Base-by-base conservation (phyloP, 2,797 vertebrate genomes). In the Balearica regulorum region DNA sequence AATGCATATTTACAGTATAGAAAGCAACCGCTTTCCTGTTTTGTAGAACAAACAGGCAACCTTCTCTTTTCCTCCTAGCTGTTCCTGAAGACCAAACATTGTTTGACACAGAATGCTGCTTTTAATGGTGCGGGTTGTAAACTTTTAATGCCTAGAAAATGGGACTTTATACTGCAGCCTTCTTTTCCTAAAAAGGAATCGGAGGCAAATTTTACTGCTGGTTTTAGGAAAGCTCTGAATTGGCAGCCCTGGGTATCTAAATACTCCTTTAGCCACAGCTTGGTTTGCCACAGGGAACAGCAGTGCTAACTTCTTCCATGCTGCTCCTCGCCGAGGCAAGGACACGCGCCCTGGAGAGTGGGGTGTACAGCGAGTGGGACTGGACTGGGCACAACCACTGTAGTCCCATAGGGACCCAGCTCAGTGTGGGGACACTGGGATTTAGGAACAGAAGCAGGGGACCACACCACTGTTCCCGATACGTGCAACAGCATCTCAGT, bases 1-100 rank as follows among this genome's bases (percentile, higher is more conserved):
- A 97, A 98, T 96, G 93, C 96, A 93, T 95, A 97, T 97, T 97
- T 98, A 97, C 97, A 97, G 80, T 97, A 97, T 95, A 97, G 95
- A 98, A 97, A 97, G 92, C 72, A 94, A 88, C 94, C 69, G 78
- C 97, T 97, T 97, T 96, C 95, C 94, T 96, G 90, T 95, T 92
- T 93, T 95, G 87, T 75, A 87, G 94, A 95, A 90, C 83, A 96
- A 95, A 95, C 81, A 91, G 85, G 87, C 93, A 96, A 94, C 71
- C 87, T 93, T 91, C 84, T 90, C 89, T 97, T 95, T 97, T 97
- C 85, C 83, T 92, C 68, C 41, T 87, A 78, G 82, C 75, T 95
- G 71, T 92, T 96, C 86, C 75, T 94, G 94, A 92, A 94, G 92
- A 87, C 88, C 89, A 89, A 94, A 90, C 55, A 89, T 93, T 88